phyloP scores from a whole-genome alignment of 2,888 invertebrate species.

The Eilema depressum region DNA sequence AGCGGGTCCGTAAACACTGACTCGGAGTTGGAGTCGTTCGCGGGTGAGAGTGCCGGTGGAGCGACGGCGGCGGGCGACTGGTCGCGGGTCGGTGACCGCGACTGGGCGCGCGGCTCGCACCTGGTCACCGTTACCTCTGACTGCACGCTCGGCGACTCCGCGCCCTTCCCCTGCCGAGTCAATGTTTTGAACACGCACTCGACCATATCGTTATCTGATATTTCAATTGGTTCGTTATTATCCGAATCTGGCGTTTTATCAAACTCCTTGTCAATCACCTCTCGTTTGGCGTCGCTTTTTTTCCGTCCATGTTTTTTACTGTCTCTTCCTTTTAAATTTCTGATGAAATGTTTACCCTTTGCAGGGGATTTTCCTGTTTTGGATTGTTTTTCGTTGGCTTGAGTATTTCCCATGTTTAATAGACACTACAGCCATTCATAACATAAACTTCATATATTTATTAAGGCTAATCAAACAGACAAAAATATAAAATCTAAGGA shows the following conservation, averaged over 20 bases:
- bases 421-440: conserved; percentile 26
- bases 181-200: conserved; percentile 79
- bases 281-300: conserved; percentile 76
- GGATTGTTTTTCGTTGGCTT: conserved; percentile 82
- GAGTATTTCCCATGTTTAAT: conserved; percentile 84
- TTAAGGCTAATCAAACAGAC: conserved; percentile 19
- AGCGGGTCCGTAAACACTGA: conserved; percentile 92
- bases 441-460: conserved; percentile 32
- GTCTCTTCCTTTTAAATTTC: conserved; percentile 80
- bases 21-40: conserved; percentile 89
- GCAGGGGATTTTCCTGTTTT: conserved; percentile 87
- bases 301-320: conserved; percentile 79
- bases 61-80: conserved; percentile 64
- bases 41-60: conserved; percentile 72
- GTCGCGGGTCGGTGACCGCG: conserved; percentile 83
- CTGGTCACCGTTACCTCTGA: conserved; percentile 82
- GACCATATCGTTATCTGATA: conserved; percentile 82
- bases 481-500: conserved; percentile 47
- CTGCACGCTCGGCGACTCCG: conserved; percentile 70
- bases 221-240: conserved; percentile 79
- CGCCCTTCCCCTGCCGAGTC: conserved; percentile 66
- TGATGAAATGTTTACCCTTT: conserved; percentile 86
- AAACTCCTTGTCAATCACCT: conserved; percentile 70
- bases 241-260: conserved; percentile 84
- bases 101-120: conserved; percentile 67